Conservation (phyloP, 2,797 vertebrate species). For the Spondyliosoma cantharus region DNA sequence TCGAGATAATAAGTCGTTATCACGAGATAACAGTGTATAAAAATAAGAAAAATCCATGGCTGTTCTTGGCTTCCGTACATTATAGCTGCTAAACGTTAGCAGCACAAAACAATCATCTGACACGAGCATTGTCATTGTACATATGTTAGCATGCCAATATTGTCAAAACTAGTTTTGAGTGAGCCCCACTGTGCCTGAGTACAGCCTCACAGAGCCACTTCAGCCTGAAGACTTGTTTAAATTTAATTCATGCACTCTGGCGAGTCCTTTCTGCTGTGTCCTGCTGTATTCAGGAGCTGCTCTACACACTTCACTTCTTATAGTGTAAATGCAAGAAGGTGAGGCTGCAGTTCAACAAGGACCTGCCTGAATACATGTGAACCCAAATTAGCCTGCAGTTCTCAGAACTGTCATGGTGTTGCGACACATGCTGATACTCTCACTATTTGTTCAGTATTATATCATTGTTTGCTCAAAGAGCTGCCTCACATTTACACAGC, state of each 20-base stretch:
- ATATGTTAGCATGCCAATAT: too few relatives aligned
- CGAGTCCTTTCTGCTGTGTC: not conserved
- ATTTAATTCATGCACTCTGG: not conserved
- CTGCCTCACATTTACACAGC: slow-evolving; percentile 69
- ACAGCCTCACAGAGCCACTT: not conserved
- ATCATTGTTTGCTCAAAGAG: slow-evolving; percentile 81
- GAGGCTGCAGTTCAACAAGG: slow-evolving; percentile 30
- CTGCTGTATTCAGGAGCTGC: not conserved
- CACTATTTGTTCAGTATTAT: slow-evolving; percentile 77
- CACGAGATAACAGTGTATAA: too few relatives aligned
- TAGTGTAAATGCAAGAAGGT: not conserved
- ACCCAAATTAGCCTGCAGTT: slow-evolving; percentile 75
- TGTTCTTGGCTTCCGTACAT: too few relatives aligned
- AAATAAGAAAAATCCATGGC: too few relatives aligned
- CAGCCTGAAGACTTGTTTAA: not conserved
- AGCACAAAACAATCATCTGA: too few relatives aligned
- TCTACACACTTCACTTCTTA: not conserved
- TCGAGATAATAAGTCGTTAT: too few relatives aligned
- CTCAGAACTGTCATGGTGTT: slow-evolving; percentile 69
- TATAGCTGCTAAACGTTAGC: too few relatives aligned
- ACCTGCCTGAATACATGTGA: slow-evolving; percentile 39
- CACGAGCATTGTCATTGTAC: too few relatives aligned
- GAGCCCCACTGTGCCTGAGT: too few relatives aligned
- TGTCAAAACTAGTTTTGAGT: too few relatives aligned
- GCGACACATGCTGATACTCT: slow-evolving; percentile 68